Percentiles rank a stretch among this genome's conserved stretches.
These are phyloP conservation scores for Colostygia pectinataria DNA, from an alignment of 2,888 invertebrate genomes.

Conservation along the genomic window DNA sequence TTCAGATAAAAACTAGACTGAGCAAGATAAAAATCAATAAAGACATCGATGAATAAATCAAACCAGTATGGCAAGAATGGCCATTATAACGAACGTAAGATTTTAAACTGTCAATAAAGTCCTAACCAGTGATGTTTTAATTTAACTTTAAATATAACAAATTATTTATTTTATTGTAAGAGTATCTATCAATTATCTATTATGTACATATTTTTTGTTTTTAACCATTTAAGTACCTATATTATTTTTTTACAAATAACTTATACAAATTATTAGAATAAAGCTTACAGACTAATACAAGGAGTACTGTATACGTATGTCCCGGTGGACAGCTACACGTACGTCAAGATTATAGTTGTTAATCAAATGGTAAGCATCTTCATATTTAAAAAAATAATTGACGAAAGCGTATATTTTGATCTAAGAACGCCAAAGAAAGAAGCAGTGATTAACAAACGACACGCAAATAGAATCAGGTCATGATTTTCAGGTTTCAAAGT, in stretches of 20 bases:
- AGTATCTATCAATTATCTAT: too few species aligned
- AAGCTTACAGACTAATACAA: too few species aligned
- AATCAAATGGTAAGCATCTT: too few species aligned
- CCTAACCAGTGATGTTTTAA: constrained; percentile 13
- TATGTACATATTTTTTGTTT: not conserved
- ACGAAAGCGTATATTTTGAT: too few species aligned
- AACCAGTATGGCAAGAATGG: constrained; percentile 18
- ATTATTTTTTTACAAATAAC: too few species aligned
- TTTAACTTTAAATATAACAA: constrained; percentile 8
- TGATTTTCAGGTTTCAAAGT: constrained; percentile 26
- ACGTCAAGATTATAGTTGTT: too few species aligned
- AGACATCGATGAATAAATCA: constrained; percentile 33
- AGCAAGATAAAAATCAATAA: constrained; percentile 45
- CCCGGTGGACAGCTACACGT: too few species aligned
- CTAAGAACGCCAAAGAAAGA: not conserved
- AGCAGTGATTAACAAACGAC: not conserved
- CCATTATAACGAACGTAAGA: not conserved
- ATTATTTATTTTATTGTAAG: constrained; percentile 5
- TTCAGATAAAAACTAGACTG: constrained; percentile 18
- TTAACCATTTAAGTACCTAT: not conserved
- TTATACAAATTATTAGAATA: too few species aligned
- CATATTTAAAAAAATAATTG: too few species aligned
- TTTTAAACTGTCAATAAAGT: constrained; percentile 11
- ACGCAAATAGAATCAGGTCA: constrained; percentile 23
- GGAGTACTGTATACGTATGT: too few species aligned